Percentiles rank a stretch among this genome's conserved stretches.
Evolutionary conservation across 2,113 vertebrate genomes (phyloP).

Genomic region (Eurypyga helias): DNA sequence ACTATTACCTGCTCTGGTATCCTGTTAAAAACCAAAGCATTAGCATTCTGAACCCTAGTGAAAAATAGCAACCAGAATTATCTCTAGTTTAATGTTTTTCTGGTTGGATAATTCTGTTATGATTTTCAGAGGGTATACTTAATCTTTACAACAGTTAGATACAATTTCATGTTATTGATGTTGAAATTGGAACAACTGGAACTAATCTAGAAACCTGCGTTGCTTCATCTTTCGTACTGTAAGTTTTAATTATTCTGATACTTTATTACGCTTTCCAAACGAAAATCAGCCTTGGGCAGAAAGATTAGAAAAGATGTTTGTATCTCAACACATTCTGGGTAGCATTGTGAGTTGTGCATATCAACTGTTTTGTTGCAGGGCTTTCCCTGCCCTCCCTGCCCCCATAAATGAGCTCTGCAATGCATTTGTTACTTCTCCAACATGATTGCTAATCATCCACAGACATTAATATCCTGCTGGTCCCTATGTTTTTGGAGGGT

Average conservation of each 20-base stretch:
- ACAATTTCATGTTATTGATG: background rate
- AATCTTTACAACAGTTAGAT: constrained; percentile 28
- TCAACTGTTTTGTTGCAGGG: background rate
- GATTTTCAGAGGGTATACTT: constrained; percentile 30
- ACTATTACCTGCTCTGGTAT: background rate
- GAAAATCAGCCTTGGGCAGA: constrained; percentile 12
- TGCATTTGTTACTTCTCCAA: background rate
- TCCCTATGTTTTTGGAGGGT: background rate
- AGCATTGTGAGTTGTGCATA: background rate
- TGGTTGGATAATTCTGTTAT: background rate
- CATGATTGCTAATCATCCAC: constrained; percentile 4
- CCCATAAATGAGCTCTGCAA: background rate
- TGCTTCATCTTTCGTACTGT: constrained; percentile 34
- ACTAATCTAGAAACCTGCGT: constrained; percentile 27
- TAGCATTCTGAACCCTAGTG: background rate
- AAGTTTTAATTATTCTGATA: constrained; percentile 55
- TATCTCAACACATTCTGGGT: background rate
- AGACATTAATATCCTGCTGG: constrained; percentile 4
- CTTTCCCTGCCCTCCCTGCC: background rate
- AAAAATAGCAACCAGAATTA: background rate
- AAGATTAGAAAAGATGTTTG: constrained; percentile 28
- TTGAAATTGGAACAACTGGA: constrained; percentile 39
- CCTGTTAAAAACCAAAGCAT: background rate
- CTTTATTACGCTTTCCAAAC: background rate
- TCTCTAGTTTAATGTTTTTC: background rate